A percentile compares a stretch with the other conserved stretches of the same genome.
phyloP scores from a whole-genome alignment of 1,140 invertebrate genomes.

The Drosophila pectinifera region DNA sequence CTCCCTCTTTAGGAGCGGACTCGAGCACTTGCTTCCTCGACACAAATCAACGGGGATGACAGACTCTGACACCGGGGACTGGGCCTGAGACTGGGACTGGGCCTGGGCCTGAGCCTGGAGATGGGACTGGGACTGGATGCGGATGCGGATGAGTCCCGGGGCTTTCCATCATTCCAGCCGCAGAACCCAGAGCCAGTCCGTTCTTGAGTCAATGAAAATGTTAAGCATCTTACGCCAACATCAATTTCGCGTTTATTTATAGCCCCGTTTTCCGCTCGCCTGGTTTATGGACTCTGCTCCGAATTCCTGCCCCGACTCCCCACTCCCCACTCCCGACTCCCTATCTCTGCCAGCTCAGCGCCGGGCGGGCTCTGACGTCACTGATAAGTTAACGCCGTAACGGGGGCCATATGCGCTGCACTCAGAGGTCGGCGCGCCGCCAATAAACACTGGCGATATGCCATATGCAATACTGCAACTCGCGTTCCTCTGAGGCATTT shows the following conservation, averaged over 20 bases:
- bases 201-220: conserved; percentile 71
- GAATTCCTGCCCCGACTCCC: too few species aligned
- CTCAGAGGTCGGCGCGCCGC: conserved; percentile 9
- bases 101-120: background rate
- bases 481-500: background rate
- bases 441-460: conserved; percentile 23
- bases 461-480: background rate
- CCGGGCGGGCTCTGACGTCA: conserved; percentile 35
- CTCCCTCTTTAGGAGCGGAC: conserved; percentile 50
- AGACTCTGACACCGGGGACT: conserved; percentile 63
- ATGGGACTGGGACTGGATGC: too few species aligned
- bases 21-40: conserved; percentile 81
- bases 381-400: conserved; percentile 18
- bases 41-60: conserved; percentile 76
- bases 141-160: conserved; percentile 19
- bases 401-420: conserved; percentile 1
- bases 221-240: conserved; percentile 75
- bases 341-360: conserved; percentile 19
- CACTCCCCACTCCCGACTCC: conserved; percentile 14
- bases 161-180: conserved; percentile 36
- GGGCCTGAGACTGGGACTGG: background rate
- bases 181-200: background rate
- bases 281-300: conserved; percentile 43
- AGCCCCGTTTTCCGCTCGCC: conserved; percentile 59
- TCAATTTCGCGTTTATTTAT: conserved; percentile 76